Evolutionary conservation across 2,797 vertebrate genomes (phyloP).

Genomic region (Paratrypauchen microcephalus): DNA sequence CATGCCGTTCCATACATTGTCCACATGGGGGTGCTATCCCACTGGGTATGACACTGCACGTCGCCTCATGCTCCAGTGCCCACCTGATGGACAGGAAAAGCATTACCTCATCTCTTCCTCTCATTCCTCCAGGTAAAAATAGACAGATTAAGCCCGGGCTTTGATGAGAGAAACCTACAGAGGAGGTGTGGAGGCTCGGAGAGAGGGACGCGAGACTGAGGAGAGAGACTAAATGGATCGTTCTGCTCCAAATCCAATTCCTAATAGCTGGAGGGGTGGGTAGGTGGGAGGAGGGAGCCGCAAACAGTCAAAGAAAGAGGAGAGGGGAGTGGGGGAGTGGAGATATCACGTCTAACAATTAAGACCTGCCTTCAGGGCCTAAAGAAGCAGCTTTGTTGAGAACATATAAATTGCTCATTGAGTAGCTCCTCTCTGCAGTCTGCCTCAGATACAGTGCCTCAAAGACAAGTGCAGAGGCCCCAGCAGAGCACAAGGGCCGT

Average conservation of each 20-base stretch:
- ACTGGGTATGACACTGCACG: constrained; percentile 21
- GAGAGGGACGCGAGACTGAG: constrained; percentile 61
- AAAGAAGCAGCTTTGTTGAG: constrained; percentile 71
- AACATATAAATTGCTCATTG: constrained; percentile 76
- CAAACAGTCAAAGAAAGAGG: constrained; percentile 65
- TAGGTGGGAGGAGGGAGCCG: constrained; percentile 58
- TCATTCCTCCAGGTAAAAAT: constrained; percentile 79
- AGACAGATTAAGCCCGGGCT: constrained; percentile 75
- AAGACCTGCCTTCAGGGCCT: constrained; percentile 71
- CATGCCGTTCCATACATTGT: neutral
- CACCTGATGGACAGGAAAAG: constrained; percentile 75
- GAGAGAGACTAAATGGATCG: constrained; percentile 77
- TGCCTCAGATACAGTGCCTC: constrained; percentile 63
- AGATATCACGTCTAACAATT: constrained; percentile 77
- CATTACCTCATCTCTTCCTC: constrained; percentile 76
- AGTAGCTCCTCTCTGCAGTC: constrained; percentile 60
- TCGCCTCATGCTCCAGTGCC: constrained; percentile 59
- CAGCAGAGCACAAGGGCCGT: constrained; percentile 29
- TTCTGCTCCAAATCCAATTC: constrained; percentile 81
- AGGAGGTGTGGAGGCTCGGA: constrained; percentile 69
- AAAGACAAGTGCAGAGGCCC: constrained; percentile 41
- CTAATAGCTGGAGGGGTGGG: constrained; percentile 74
- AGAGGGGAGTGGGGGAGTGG: constrained; percentile 60
- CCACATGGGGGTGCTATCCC: constrained; percentile 70
- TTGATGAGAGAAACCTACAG: constrained; percentile 73